Percentiles rank a stretch among this genome's conserved stretches.
Conservation (phyloP, 2,797 vertebrate species). For the Cryptoblepharus egeriae region DNA sequence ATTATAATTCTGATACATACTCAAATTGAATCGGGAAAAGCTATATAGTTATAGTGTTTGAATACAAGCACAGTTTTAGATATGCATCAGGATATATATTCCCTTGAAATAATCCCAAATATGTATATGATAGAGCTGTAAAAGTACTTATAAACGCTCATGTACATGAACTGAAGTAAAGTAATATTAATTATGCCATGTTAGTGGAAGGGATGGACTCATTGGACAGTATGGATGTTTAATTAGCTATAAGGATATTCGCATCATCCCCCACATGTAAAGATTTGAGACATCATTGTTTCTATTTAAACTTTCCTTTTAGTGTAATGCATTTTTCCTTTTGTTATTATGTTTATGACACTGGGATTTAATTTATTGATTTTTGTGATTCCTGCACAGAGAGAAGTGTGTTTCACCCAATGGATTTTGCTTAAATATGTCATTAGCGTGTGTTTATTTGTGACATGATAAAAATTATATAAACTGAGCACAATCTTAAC, state of each 20-base stretch:
- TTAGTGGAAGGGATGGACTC: constrained; percentile 38
- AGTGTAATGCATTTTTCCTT: constrained; percentile 49
- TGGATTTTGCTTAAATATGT: neutral
- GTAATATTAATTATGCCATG: constrained; percentile 36
- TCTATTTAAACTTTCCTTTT: constrained; percentile 43
- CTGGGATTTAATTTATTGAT: constrained; percentile 29
- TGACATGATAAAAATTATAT: constrained; percentile 26
- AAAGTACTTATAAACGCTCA: constrained; percentile 15
- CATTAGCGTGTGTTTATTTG: constrained; percentile 28
- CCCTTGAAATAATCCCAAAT: neutral
- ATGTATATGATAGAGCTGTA: neutral
- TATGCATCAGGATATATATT: neutral
- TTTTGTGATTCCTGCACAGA: constrained; percentile 50
- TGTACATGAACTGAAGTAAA: constrained; percentile 41
- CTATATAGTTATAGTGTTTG: constrained; percentile 11
- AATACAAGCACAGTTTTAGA: constrained; percentile 21
- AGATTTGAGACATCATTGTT: constrained; percentile 29
- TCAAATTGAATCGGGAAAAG: constrained; percentile 16
- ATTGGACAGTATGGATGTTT: constrained; percentile 56
- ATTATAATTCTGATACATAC: constrained; percentile 37
- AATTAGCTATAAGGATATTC: constrained; percentile 45
- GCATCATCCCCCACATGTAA: constrained; percentile 34
- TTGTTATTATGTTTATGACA: constrained; percentile 8
- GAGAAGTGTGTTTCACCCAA: neutral
- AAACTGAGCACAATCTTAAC: too few relatives aligned